These are phyloP conservation scores for Dasypolia templi DNA, from an alignment of 2,888 invertebrate species.

Conservation along the genomic window DNA sequence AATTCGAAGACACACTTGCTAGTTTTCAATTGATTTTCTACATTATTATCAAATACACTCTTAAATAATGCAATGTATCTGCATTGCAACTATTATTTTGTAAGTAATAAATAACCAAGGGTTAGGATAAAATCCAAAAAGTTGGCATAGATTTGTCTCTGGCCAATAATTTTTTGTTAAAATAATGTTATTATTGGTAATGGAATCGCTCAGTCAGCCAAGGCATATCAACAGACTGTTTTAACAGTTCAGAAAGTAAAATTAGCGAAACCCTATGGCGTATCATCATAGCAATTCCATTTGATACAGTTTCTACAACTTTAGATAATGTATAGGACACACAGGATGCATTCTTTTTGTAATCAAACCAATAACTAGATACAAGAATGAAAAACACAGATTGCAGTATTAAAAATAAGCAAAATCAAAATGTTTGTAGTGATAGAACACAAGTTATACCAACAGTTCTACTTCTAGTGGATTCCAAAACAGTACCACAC, in stretches of 20 bases:
- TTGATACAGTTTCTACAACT: slow-evolving; percentile 2
- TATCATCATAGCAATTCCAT: slow-evolving; percentile 83
- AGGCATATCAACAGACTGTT: slow-evolving; percentile 85
- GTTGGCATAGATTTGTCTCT: too few species aligned
- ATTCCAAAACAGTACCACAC: neutral
- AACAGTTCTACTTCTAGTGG: neutral
- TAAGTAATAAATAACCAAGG: too few species aligned
- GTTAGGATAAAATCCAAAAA: too few species aligned
- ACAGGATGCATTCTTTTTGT: neutral
- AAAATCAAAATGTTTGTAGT: neutral
- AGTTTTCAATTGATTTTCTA: too few species aligned
- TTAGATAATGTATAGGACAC: slow-evolving; percentile 11
- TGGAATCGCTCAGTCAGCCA: slow-evolving; percentile 88
- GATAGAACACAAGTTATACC: neutral
- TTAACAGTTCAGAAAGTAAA: slow-evolving; percentile 76
- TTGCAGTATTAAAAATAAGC: neutral
- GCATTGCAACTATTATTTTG: too few species aligned
- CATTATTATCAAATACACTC: too few species aligned
- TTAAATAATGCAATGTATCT: too few species aligned
- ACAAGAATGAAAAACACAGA: neutral
- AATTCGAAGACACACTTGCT: too few species aligned
- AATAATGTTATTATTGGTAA: slow-evolving; percentile 4
- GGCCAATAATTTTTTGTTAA: neutral
- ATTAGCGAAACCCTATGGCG: slow-evolving; percentile 87
- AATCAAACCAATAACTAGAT: neutral